Percentiles rank a stretch among this genome's conserved stretches.
These are phyloP conservation scores for Mungos mungo DNA, from an alignment of 2,113 vertebrate species.

Conservation along the genomic window DNA sequence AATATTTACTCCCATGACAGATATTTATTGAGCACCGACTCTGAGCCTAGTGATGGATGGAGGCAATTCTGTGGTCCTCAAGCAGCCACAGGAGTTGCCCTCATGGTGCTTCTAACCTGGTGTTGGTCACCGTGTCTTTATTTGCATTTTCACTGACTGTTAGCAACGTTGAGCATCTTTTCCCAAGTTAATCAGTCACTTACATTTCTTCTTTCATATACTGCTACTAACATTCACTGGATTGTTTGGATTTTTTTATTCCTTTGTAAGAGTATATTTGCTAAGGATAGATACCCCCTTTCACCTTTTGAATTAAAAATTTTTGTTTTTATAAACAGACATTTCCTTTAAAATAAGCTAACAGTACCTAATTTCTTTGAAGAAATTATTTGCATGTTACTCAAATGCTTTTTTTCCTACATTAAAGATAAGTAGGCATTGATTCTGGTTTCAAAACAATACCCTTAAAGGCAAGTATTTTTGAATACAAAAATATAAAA, in stretches of 20 bases:
- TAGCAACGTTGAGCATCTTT: background rate
- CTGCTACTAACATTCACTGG: background rate
- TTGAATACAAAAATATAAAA: slow-evolving; percentile 15
- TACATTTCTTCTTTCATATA: background rate
- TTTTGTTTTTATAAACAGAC: background rate
- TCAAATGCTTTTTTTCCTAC: slow-evolving; percentile 30
- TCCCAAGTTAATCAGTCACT: background rate
- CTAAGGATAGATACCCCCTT: background rate
- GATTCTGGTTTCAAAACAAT: slow-evolving; percentile 39
- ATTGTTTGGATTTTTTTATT: slow-evolving; percentile 14
- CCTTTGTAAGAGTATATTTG: background rate
- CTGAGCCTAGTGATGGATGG: background rate
- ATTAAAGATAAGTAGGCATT: slow-evolving; percentile 50
- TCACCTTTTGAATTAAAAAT: slow-evolving; percentile 38
- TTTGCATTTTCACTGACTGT: background rate
- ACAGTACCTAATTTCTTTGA: background rate
- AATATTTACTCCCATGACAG: background rate
- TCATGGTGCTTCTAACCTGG: background rate
- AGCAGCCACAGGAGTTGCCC: background rate
- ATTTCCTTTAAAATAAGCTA: slow-evolving; percentile 7
- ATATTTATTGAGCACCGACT: background rate
- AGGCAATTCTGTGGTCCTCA: background rate
- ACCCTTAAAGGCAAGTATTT: background rate
- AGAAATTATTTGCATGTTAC: slow-evolving; percentile 29
- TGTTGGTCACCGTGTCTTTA: background rate